phyloP scores from a whole-genome alignment of 2,113 vertebrate genomes.

The Mola mola region DNA sequence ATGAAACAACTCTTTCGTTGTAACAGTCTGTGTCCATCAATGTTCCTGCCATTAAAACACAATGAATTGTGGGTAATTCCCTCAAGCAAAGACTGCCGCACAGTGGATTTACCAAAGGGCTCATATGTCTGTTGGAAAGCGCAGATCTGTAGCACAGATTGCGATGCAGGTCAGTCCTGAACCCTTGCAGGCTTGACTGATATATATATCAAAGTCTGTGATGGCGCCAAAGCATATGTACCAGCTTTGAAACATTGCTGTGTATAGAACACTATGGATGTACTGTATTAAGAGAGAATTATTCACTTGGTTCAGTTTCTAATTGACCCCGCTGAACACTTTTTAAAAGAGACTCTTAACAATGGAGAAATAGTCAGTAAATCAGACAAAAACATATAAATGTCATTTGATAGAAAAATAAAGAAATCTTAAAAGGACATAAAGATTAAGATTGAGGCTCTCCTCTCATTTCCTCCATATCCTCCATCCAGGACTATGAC shows the following conservation, averaged over 20 bases:
- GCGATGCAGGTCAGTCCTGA: constrained; percentile 26
- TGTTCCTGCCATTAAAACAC: constrained; percentile 4
- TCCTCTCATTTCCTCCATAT: neutral
- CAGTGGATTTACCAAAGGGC: constrained; percentile 25
- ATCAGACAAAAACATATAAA: neutral
- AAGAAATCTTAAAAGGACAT: neutral
- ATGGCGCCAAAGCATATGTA: too few relatives aligned
- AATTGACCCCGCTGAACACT: too few relatives aligned
- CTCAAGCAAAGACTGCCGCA: constrained; percentile 19
- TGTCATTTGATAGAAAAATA: neutral
- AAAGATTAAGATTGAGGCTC: neutral
- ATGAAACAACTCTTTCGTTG: neutral
- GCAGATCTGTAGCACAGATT: constrained; percentile 12
- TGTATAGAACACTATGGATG: too few relatives aligned
- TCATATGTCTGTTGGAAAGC: constrained; percentile 7
- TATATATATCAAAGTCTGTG: constrained; percentile 18
- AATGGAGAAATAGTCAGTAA: too few relatives aligned
- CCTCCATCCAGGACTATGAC: constrained; percentile 80
- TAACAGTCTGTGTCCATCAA: neutral
- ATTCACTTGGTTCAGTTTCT: too few relatives aligned
- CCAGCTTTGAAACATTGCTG: too few relatives aligned
- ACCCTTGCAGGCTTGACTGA: neutral
- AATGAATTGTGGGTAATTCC: constrained; percentile 15
- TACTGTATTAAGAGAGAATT: too few relatives aligned
- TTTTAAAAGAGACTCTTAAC: too few relatives aligned